These are phyloP conservation scores for Montipora efflorescens DNA, from an alignment of 64 coral and sea anemone genomes.

Conservation along the genomic window DNA sequence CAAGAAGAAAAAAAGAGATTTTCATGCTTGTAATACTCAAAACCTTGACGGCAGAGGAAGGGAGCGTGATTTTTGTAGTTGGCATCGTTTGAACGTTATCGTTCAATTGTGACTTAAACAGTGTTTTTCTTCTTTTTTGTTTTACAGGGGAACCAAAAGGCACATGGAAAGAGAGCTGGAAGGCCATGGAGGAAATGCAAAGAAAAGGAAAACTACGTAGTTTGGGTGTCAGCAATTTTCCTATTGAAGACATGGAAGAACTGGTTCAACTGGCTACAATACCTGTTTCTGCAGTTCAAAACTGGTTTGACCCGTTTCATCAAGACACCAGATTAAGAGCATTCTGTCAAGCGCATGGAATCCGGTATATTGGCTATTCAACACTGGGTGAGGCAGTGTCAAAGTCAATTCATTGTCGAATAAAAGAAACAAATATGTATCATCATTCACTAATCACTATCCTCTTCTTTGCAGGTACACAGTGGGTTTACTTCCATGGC, in stretches of 20 bases:
- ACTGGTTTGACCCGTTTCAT: conserved; percentile 99
- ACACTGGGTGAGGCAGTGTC: conserved; percentile 76
- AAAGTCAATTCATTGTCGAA: neutral
- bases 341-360: conserved; percentile 83
- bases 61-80: too few relatives aligned
- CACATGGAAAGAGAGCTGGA: conserved; percentile 97
- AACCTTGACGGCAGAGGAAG: too few relatives aligned
- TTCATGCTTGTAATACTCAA: too few relatives aligned
- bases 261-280: conserved; percentile 83
- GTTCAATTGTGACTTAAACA: neutral
- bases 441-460: too few relatives aligned
- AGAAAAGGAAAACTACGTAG: conserved; percentile 90
- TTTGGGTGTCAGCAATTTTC: conserved; percentile 97
- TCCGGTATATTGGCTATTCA: conserved; percentile 94
- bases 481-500: conserved; percentile 90
- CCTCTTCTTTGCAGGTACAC: conserved; percentile 46
- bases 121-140: neutral
- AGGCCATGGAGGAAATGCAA: conserved; percentile 94
- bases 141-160: conserved; percentile 84
- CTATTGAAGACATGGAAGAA: conserved; percentile 71
- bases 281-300: conserved; percentile 86
- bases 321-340: conserved; percentile 72
- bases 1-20: too few relatives aligned
- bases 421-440: neutral
- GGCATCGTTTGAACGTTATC: too few relatives aligned